Conservation (phyloP, 2,797 vertebrate species). For the Danio kyathit region DNA sequence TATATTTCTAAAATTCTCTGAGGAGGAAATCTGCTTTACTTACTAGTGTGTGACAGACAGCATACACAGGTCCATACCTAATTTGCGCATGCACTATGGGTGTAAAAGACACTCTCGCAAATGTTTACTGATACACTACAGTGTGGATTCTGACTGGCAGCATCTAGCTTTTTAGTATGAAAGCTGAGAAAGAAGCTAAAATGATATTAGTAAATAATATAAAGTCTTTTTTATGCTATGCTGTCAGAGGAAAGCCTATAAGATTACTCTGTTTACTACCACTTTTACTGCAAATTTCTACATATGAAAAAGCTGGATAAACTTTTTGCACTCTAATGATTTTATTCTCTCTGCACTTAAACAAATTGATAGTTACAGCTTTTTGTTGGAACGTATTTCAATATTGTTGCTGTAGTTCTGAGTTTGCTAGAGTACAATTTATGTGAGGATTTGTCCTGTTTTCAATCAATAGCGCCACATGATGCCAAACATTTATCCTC, state of each 20-base stretch:
- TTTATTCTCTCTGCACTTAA: not conserved
- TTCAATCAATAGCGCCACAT: slow-evolving; percentile 51
- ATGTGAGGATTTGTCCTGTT: slow-evolving; percentile 37
- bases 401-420: slow-evolving; percentile 30
- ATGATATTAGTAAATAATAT: too few relatives aligned
- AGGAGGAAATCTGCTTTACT: not conserved
- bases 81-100: not conserved
- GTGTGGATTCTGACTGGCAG: not conserved
- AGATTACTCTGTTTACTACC: not conserved
- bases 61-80: not conserved
- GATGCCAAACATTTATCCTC: slow-evolving; percentile 43
- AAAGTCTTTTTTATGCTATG: not conserved
- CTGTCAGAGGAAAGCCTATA: slow-evolving; percentile 7
- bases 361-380: too few relatives aligned
- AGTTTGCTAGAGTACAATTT: slow-evolving; percentile 44
- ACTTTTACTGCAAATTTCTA: not conserved
- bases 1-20: not conserved
- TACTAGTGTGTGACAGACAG: not conserved
- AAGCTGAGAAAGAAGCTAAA: too few relatives aligned
- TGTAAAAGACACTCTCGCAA: not conserved
- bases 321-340: not conserved
- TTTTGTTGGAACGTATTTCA: too few relatives aligned
- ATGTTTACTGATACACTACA: not conserved
- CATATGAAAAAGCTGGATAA: not conserved
- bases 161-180: not conserved